phyloP scores from a whole-genome alignment of 2,797 vertebrate genomes.

The Lutjanus campechanus region DNA sequence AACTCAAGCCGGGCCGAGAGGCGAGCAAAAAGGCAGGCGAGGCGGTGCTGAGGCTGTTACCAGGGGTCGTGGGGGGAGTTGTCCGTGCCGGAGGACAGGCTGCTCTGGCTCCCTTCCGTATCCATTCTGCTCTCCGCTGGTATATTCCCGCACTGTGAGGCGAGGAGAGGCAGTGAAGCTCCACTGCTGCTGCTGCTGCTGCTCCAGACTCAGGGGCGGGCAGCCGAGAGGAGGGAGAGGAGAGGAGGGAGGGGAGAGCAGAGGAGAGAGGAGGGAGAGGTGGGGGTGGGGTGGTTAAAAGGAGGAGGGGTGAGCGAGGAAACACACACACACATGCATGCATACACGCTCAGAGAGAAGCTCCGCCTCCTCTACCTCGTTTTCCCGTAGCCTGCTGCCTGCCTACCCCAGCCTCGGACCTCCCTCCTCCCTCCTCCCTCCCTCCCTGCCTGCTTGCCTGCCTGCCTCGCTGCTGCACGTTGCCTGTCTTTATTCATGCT shows the following conservation, averaged over 20 bases:
- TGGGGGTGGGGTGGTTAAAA: slow-evolving; percentile 69
- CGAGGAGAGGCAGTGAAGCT: slow-evolving; percentile 85
- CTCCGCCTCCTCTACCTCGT: slow-evolving; percentile 87
- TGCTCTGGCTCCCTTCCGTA: slow-evolving; percentile 94
- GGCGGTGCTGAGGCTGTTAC: slow-evolving; percentile 76
- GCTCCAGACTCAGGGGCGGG: slow-evolving; percentile 87
- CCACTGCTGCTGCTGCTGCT: slow-evolving; percentile 74
- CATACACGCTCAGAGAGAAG: slow-evolving; percentile 52
- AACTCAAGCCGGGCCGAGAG: slow-evolving; percentile 72
- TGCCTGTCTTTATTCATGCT: slow-evolving; percentile 73
- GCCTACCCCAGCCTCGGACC: slow-evolving; percentile 53
- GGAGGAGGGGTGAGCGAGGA: slow-evolving; percentile 88
- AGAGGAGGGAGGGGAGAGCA: not conserved
- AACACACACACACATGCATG: slow-evolving; percentile 58
- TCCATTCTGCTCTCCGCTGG: slow-evolving; percentile 90
- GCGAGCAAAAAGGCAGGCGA: slow-evolving; percentile 40
- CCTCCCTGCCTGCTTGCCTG: slow-evolving; percentile 35
- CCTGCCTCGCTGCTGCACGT: slow-evolving; percentile 60
- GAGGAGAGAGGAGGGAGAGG: slow-evolving; percentile 38
- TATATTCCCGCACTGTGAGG: slow-evolving; percentile 87
- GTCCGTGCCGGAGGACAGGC: slow-evolving; percentile 94
- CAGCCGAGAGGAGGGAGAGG: slow-evolving; percentile 63
- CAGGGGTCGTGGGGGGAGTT: slow-evolving; percentile 95
- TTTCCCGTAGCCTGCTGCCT: slow-evolving; percentile 60
- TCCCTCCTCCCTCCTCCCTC: slow-evolving; percentile 34